Conservation (phyloP, 2,797 vertebrate genomes). For the Capromys pilorides region DNA sequence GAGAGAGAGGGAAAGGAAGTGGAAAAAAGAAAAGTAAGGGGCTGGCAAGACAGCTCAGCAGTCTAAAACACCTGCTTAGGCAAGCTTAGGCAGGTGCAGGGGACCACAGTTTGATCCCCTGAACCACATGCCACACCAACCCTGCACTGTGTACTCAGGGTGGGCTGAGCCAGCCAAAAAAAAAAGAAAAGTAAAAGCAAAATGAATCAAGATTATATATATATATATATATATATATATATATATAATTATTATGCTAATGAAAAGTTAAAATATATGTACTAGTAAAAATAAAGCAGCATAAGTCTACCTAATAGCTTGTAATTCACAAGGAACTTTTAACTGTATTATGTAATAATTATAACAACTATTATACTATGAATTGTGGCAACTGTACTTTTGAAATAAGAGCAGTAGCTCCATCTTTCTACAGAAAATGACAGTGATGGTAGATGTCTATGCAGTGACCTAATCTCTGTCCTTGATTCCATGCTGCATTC, state of each 20-base stretch:
- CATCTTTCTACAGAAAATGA: neutral
- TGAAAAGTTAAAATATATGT: neutral
- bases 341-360: neutral
- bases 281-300: neutral
- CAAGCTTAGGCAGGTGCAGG: no score
- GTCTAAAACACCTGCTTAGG: no score
- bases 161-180: neutral
- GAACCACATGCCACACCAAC: no score
- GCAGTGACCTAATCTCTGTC: neutral
- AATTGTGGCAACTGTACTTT: neutral
- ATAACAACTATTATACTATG: neutral
- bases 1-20: neutral
- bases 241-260: neutral
- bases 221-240: neutral
- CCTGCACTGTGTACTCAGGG: no score
- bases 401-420: neutral
- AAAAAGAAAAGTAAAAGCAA: neutral
- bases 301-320: neutral
- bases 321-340: neutral
- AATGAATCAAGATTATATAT: neutral
- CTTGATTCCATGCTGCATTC: rapidly evolving
- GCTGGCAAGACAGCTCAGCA: no score
- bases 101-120: no score
- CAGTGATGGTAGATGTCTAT: neutral
- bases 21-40: neutral